These are phyloP conservation scores for Mormyrus iriodes DNA, from an alignment of 2,113 vertebrate species.

Conservation along the genomic window DNA sequence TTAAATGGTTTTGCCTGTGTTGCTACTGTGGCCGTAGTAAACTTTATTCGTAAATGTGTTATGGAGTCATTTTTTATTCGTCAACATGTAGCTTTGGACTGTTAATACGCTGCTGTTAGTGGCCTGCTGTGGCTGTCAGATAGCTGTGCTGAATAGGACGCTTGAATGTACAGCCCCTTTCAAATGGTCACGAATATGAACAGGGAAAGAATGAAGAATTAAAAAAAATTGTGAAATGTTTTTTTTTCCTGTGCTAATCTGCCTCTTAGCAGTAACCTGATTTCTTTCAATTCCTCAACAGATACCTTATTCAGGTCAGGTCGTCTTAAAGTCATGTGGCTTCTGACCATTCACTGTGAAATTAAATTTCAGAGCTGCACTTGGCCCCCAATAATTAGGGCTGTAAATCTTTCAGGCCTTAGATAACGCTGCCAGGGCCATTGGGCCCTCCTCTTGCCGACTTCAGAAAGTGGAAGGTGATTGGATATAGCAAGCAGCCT, in stretches of 20 bases:
- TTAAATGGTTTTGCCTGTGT: not conserved
- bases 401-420: conserved; percentile 39
- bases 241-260: not conserved
- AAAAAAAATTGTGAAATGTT: not conserved
- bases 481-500: not conserved
- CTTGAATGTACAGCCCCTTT: not conserved
- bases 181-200: not conserved
- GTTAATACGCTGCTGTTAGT: not conserved
- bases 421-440: not conserved
- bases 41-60: not conserved
- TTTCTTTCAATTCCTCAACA: conserved; percentile 18
- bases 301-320: conserved; percentile 22
- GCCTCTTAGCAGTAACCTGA: conserved; percentile 21
- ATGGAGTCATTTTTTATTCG: not conserved
- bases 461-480: not conserved
- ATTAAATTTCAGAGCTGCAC: conserved; percentile 37
- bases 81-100: not conserved
- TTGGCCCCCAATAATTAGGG: conserved; percentile 24
- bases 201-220: not conserved
- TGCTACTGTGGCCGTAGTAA: not conserved
- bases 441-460: not conserved
- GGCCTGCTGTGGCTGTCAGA: not conserved
- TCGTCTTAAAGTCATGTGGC: conserved; percentile 54
- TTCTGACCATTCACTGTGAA: conserved; percentile 50
- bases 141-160: not conserved